Conservation (phyloP, 2,888 invertebrate genomes). For the Anoplius nigerrimus region DNA sequence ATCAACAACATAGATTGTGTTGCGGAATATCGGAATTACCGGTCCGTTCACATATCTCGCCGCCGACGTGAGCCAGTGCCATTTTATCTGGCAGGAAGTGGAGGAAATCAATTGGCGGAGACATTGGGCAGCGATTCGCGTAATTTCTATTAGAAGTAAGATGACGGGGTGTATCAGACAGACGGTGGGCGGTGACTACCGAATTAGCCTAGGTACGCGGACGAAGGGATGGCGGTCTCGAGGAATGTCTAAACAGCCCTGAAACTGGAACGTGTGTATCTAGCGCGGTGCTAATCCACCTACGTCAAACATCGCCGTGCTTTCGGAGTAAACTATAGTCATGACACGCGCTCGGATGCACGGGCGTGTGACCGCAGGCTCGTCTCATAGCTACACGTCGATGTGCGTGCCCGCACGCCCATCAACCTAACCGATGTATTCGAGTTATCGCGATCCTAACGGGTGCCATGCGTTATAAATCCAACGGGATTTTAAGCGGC, state of each 20-base stretch:
- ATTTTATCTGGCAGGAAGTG: no score
- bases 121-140: neutral
- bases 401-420: slow-evolving; percentile 2
- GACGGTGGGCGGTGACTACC: slow-evolving; percentile 22
- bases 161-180: neutral
- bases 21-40: no score
- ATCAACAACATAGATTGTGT: no score
- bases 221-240: slow-evolving; percentile 12
- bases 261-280: slow-evolving; percentile 39
- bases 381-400: neutral
- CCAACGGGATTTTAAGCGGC: slow-evolving; percentile 43
- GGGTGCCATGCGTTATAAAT: slow-evolving; percentile 42
- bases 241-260: slow-evolving; percentile 30
- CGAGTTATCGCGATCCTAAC: slow-evolving; percentile 33
- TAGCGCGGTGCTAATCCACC: slow-evolving; percentile 43
- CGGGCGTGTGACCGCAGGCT: neutral
- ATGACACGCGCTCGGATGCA: neutral
- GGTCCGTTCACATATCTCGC: no score
- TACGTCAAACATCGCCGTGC: slow-evolving; percentile 41
- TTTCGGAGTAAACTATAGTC: slow-evolving; percentile 31
- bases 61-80: no score
- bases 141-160: slow-evolving; percentile 15
- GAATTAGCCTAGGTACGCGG: slow-evolving; percentile 27
- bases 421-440: neutral
- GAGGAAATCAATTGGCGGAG: no score